phyloP scores from a whole-genome alignment of 2,888 invertebrate genomes.

The Drosophila anomalipes region DNA sequence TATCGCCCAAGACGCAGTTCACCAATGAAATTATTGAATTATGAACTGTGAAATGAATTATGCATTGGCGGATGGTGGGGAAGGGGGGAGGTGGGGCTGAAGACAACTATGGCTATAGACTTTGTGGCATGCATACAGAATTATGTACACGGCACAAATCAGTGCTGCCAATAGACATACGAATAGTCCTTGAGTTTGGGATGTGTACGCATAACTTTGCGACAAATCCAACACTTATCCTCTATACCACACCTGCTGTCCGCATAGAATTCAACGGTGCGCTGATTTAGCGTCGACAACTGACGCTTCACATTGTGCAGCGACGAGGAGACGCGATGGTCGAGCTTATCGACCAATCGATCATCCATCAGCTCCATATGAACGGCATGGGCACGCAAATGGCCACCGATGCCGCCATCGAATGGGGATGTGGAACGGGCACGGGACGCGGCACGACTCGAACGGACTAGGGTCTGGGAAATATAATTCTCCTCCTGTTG shows the following conservation, averaged over 20 bases:
- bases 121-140: not conserved
- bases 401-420: conserved; percentile 52
- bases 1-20: conserved; percentile 12
- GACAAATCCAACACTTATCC: conserved; percentile 85
- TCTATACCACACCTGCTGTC: conserved; percentile 85
- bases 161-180: conserved; percentile 78
- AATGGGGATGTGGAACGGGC: conserved; percentile 77
- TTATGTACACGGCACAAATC: conserved; percentile 7
- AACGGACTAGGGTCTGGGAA: conserved; percentile 78
- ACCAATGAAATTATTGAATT: conserved; percentile 10
- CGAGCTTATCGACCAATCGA: conserved; percentile 84
- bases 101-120: conserved; percentile 8
- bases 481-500: conserved; percentile 82
- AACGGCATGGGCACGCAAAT: conserved; percentile 74
- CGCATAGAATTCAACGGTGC: conserved; percentile 84
- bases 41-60: conserved; percentile 21
- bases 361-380: conserved; percentile 85
- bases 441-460: conserved; percentile 82
- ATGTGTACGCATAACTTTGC: conserved; percentile 84
- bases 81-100: not conserved
- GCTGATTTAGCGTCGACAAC: conserved; percentile 83
- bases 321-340: conserved; percentile 84
- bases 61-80: not conserved
- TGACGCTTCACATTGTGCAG: conserved; percentile 84
- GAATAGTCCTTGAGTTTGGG: conserved; percentile 83